Base-by-base conservation (phyloP, 2,888 invertebrate species). In the Sympetrum striolatum region DNA sequence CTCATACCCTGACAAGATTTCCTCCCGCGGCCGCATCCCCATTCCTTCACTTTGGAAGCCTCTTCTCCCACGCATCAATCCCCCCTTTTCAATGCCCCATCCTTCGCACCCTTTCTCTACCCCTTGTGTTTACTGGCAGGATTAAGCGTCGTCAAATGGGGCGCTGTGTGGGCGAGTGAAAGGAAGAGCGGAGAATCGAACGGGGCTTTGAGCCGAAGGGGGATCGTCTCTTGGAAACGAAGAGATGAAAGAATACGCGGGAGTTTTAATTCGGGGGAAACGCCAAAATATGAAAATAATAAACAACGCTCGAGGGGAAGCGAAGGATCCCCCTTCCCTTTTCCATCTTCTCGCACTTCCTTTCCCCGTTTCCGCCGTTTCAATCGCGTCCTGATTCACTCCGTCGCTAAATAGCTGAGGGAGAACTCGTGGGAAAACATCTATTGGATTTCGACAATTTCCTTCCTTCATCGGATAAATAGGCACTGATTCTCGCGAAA, bases 101-200 rank as follows among this genome's bases (percentile, higher is more conserved):
- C 48, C n/a, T 22, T 39, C 12, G 37, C 80, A 3, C 22, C n/a
- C 81, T 35, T 31, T 80, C 31, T 35, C 80, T 37, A 31, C 10
- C 31, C 37, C 82, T 82, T 58, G 58, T 82, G 82, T 82, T 82
- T 82, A 82, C 82, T 35, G 82, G 82, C 58, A 35, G 82, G 82
- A 82, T 82, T 58, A 82, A 82, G 60, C 86, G 86, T 64, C 60
- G 86, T 86, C 86, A 64, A 86, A 60, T 37, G 64, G 64, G 86
- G 25, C 31, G 31, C 31, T 14, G 53, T 1, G 25, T 15, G 53
- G 15, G 44, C 2, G 53, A 82, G 31, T n/a, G 53, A 8, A 35
- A 35, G 58, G 82, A 25, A 18, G 82, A 2, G 8, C 18, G 35
- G 82, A 12, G 31, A 58, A 58, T 31, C 35, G 82, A 48, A 48